A percentile compares a stretch with the other conserved stretches of the same genome.
These are phyloP conservation scores for Chrysochloris asiatica DNA, from an alignment of 2,113 vertebrate genomes.

Conservation along the genomic window DNA sequence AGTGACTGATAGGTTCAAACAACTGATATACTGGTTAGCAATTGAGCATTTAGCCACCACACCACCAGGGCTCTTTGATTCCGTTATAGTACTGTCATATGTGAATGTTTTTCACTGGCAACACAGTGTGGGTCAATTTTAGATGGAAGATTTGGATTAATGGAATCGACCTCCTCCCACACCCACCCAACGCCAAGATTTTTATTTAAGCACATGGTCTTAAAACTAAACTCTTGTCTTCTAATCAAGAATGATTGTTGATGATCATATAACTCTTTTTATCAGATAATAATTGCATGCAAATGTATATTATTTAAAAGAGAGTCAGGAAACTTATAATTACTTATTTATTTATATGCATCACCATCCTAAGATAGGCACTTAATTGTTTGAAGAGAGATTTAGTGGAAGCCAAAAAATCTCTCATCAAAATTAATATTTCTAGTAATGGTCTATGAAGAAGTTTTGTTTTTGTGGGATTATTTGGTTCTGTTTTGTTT, in stretches of 20 bases:
- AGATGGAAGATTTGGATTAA: background rate
- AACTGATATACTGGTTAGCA: background rate
- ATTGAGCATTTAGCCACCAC: background rate
- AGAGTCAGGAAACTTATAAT: constrained; percentile 43
- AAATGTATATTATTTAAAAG: constrained; percentile 57
- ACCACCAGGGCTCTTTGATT: background rate
- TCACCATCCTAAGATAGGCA: constrained; percentile 37
- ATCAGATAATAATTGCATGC: constrained; percentile 49
- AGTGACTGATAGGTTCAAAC: background rate
- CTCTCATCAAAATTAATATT: constrained; percentile 71
- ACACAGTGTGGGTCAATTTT: background rate
- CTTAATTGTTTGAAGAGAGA: constrained; percentile 70
- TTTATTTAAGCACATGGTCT: constrained; percentile 46
- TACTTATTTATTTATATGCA: constrained; percentile 64
- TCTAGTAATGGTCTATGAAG: constrained; percentile 62
- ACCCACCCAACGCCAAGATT: background rate
- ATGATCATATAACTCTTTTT: constrained; percentile 60
- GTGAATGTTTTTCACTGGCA: background rate
- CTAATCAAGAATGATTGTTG: constrained; percentile 63
- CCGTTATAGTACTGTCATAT: background rate
- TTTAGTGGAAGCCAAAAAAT: constrained; percentile 61
- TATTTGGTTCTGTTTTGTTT: no score
- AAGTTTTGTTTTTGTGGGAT: background rate
- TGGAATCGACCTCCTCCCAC: background rate
- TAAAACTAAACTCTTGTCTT: constrained; percentile 52